Percentiles rank a stretch among this genome's conserved stretches.
Conservation (phyloP, 2,888 invertebrate species). For the Chromoteleia sp. region DNA sequence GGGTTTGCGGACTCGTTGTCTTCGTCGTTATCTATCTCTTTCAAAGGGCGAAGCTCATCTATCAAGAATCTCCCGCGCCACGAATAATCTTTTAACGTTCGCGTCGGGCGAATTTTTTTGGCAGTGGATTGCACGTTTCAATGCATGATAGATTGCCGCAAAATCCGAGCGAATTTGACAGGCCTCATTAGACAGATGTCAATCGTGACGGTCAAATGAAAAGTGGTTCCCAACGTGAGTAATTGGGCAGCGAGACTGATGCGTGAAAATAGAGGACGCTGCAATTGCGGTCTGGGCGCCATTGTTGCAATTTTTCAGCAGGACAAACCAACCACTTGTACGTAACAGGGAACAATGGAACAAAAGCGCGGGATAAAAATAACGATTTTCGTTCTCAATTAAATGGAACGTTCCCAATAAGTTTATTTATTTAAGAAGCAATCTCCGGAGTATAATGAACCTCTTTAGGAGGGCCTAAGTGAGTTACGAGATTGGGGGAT, state of each 20-base stretch:
- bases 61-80: conserved; percentile 19
- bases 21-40: conserved; percentile 23
- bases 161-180: conserved; percentile 4
- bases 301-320: not conserved
- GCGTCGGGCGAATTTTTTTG: conserved; percentile 12
- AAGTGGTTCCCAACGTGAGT: not conserved
- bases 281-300: not conserved
- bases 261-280: not conserved
- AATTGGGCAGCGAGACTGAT: not conserved
- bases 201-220: conserved; percentile 5
- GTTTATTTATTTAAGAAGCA: conserved; percentile 18
- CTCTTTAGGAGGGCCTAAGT: not conserved
- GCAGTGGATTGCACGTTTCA: conserved; percentile 9
- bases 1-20: conserved; percentile 11
- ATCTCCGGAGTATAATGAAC: conserved; percentile 1
- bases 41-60: conserved; percentile 12
- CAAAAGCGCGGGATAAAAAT: conserved; percentile 1
- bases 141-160: conserved; percentile 39
- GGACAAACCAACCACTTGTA: not conserved
- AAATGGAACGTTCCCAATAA: not conserved
- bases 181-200: conserved; percentile 11
- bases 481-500: conserved; percentile 9
- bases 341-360: not conserved
- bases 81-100: conserved; percentile 29
- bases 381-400: not conserved